Conservation (phyloP, 1,140 invertebrate genomes). For the Ctenoplectra terminalis region DNA sequence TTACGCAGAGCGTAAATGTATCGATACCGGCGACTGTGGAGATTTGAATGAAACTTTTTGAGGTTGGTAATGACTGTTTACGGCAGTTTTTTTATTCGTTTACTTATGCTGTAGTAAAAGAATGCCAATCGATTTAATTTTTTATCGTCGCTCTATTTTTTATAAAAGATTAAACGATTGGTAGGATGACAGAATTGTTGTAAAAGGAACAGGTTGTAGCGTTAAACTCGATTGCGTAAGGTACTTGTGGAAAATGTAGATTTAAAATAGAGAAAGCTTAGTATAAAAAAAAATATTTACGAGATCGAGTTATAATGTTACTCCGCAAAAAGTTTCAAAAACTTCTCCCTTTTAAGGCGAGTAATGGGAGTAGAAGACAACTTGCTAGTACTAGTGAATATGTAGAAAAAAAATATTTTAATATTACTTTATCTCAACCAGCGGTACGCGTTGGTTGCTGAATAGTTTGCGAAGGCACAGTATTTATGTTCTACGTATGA, state of each 20-base stretch:
- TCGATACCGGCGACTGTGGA: slow-evolving; percentile 41
- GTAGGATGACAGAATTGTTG: slow-evolving; percentile 40
- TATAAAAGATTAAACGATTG: slow-evolving; percentile 79
- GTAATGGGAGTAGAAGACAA: slow-evolving; percentile 43
- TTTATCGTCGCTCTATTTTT: slow-evolving; percentile 76
- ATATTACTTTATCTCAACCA: slow-evolving; percentile 28
- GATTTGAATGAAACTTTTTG: slow-evolving; percentile 59
- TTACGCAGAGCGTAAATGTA: slow-evolving; percentile 60
- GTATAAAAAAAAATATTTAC: background rate
- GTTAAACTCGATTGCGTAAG: slow-evolving; percentile 25
- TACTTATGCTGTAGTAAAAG: slow-evolving; percentile 57
- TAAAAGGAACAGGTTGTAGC: background rate
- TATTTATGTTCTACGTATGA: slow-evolving; percentile 66
- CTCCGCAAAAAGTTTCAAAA: slow-evolving; percentile 51
- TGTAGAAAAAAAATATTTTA: slow-evolving; percentile 46
- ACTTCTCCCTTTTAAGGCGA: slow-evolving; percentile 24
- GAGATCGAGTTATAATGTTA: slow-evolving; percentile 42
- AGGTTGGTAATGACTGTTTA: slow-evolving; percentile 23
- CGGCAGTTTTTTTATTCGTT: slow-evolving; percentile 53
- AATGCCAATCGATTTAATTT: slow-evolving; percentile 76
- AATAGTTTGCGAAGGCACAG: slow-evolving; percentile 55
- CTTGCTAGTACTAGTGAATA: slow-evolving; percentile 20
- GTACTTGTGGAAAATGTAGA: background rate
- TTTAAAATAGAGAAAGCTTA: background rate
- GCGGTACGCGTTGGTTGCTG: slow-evolving; percentile 19